Percentiles rank a stretch among this genome's conserved stretches.
phyloP scores from a whole-genome alignment of 1,140 invertebrate species.

The Papilio glaucus region DNA sequence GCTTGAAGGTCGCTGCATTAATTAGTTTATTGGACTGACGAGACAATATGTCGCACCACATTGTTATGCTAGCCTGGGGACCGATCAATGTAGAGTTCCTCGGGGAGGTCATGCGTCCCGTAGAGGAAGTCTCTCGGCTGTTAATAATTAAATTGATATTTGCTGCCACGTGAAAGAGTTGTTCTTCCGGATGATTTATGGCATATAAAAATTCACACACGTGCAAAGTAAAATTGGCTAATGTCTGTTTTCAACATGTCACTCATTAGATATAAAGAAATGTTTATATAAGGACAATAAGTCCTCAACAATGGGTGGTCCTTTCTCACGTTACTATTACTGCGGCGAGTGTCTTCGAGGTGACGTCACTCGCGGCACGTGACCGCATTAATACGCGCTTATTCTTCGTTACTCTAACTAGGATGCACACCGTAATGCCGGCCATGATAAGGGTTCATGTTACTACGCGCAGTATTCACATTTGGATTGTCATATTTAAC shows the following conservation, averaged over 20 bases:
- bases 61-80: not conserved
- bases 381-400: conserved; percentile 30
- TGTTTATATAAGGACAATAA: conserved; percentile 3
- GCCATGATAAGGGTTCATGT: not conserved
- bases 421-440: conserved; percentile 5
- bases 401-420: conserved; percentile 31
- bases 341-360: conserved; percentile 9
- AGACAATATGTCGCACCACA: conserved; percentile 4
- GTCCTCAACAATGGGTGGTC: conserved; percentile 1
- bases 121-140: not conserved
- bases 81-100: not conserved
- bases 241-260: not conserved
- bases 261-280: not conserved
- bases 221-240: no score
- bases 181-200: no score
- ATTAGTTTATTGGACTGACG: not conserved
- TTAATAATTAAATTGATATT: no score
- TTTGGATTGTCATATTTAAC: not conserved
- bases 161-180: no score
- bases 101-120: no score
- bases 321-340: conserved; percentile 34
- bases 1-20: not conserved
- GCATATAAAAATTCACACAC: no score
- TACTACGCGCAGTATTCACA: not conserved
- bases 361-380: conserved; percentile 20